These are phyloP conservation scores for Taenaris catops DNA, from an alignment of 2,888 invertebrate genomes.

Conservation along the genomic window DNA sequence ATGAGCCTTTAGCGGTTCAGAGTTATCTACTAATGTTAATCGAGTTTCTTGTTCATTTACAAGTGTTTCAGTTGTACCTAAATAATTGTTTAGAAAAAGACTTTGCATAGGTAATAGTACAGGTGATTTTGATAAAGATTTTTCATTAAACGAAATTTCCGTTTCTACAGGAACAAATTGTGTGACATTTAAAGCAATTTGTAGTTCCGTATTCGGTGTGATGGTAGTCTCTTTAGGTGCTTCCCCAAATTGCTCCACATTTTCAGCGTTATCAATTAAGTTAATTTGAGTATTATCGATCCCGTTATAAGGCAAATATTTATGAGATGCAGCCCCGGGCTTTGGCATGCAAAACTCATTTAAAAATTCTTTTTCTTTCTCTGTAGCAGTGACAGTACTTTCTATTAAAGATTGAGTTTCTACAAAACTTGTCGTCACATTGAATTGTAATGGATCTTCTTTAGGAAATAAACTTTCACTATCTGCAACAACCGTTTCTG, in stretches of 20 bases:
- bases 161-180: conserved; percentile 47
- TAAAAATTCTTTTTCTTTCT: conserved; percentile 75
- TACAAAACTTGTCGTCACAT: conserved; percentile 66
- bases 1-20: conserved; percentile 45
- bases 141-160: conserved; percentile 32
- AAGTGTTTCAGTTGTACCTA: conserved; percentile 43
- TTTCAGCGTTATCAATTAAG: conserved; percentile 34
- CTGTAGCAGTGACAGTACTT: conserved; percentile 73
- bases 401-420: conserved; percentile 78
- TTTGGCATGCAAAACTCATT: conserved; percentile 31
- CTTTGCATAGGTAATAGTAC: conserved; percentile 43
- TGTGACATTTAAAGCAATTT: conserved; percentile 44
- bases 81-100: conserved; percentile 36
- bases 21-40: conserved; percentile 29
- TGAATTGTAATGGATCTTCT: conserved; percentile 35
- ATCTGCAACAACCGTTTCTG: conserved; percentile 71
- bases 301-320: conserved; percentile 49
- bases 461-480: conserved; percentile 59
- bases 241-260: conserved; percentile 52
- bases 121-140: conserved; percentile 32
- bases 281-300: conserved; percentile 56
- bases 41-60: conserved; percentile 40
- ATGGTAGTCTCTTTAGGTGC: conserved; percentile 28
- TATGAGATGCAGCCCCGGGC: conserved; percentile 43
- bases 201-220: conserved; percentile 32